Base-by-base conservation (phyloP, 30 jellyfish, hydroid and myxozoan genomes). In the Chrysaora quinquecirrha region DNA sequence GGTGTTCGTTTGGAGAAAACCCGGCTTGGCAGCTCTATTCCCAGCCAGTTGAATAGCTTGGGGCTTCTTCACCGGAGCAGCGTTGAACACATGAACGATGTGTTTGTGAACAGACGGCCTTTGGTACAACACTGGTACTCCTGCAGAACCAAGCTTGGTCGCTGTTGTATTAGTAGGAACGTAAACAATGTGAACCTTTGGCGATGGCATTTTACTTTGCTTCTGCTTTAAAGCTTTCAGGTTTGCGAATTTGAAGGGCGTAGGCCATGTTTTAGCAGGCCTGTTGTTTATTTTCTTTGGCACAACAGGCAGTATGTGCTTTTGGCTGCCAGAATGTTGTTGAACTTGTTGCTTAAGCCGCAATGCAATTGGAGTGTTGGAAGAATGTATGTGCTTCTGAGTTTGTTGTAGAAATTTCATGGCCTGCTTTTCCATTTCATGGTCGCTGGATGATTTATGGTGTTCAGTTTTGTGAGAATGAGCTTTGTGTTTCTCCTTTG, bases 291-390 rank as follows among this genome's bases (percentile, higher is more conserved):
- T 67, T 30, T 64, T 46, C 70, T 80, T 80, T 10, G 90, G 90
- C 48, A 80, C 83, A 11, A 80, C 83, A 20, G 90, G 90, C 11
- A 80, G 34, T 1, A 80, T 80, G 70, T 80, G 82, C 54, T 80
- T 80, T 38, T 80, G 90, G 30, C 50, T 65, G 14, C 83, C 90
- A 12, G 83, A 18, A 25, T 68, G 91, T 38, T 81, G 91, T 62
- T 69, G 91, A 31, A 72, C 94, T 61, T 83, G 94, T 54, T 83
- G 87, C 54, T 73, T 83, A 19, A 83, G 34, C 3, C 87, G 87
- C 3, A 68, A 28, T 35, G 82, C 48, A 34, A 82, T 68, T n/a
- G 93, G 87, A 18, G 91, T 50, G 35, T 76, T 60, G 34, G 35
- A 47, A 7, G 56, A 16, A 9, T 43, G 58, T 16, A 43, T 43